Conservation (phyloP, 2,113 vertebrate genomes). For the Eonycteris spelaea region DNA sequence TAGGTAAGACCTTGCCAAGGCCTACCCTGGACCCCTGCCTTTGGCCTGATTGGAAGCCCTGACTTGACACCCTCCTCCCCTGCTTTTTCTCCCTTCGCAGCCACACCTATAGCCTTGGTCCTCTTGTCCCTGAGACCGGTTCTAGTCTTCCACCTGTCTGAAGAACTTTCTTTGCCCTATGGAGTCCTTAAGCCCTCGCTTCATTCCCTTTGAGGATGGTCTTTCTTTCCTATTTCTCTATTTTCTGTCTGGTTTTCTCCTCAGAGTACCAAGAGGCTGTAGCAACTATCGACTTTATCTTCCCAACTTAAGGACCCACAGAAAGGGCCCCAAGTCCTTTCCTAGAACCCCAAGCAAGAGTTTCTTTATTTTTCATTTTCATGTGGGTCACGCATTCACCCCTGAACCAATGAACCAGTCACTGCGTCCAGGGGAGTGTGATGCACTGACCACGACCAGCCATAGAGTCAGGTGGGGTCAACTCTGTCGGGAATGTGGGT, state of each 20-base stretch:
- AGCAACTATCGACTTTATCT: not conserved
- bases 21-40: too few relatives aligned
- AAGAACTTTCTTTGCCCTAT: not conserved
- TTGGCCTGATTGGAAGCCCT: not conserved
- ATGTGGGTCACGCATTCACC: not conserved
- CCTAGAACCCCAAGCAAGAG: not conserved
- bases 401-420: not conserved
- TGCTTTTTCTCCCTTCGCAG: not conserved
- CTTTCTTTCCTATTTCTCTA: not conserved
- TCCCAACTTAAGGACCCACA: not conserved
- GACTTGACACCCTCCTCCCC: not conserved
- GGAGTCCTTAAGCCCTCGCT: not conserved
- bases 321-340: not conserved
- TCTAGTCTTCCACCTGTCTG: not conserved
- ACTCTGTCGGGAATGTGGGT: not conserved
- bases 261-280: not conserved
- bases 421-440: not conserved
- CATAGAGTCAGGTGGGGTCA: too few relatives aligned
- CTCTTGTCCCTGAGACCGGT: not conserved
- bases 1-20: not conserved
- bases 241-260: not conserved
- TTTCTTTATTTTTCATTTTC: not conserved
- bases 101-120: not conserved
- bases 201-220: not conserved
- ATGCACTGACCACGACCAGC: too few relatives aligned